phyloP scores from a whole-genome alignment of 2,888 invertebrate genomes.

The Phyto melanocephala region DNA sequence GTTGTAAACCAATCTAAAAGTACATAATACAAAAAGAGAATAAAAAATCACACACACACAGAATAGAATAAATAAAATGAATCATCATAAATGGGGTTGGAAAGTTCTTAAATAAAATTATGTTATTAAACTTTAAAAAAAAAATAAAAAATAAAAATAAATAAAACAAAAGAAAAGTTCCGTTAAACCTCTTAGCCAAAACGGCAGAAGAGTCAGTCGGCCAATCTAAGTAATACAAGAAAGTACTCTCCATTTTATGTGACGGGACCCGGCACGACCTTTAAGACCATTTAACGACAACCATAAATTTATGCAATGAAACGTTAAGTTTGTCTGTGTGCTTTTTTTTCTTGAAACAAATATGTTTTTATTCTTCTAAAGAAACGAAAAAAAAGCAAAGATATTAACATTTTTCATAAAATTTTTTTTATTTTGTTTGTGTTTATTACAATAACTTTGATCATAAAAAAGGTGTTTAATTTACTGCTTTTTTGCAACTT shows the following conservation, averaged over 20 bases:
- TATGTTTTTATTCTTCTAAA: not conserved
- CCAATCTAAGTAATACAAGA: not conserved
- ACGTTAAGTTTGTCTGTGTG: conserved; percentile 39
- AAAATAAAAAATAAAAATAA: no score
- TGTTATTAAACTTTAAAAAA: conserved; percentile 42
- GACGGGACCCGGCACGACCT: not conserved
- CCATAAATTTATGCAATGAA: conserved; percentile 49
- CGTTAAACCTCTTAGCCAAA: not conserved
- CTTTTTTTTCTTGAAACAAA: not conserved
- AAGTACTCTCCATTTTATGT: not conserved
- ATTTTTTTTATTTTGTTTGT: conserved; percentile 7
- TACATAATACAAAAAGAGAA: conserved; percentile 9
- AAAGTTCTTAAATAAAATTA: conserved; percentile 37
- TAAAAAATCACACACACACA: conserved; percentile 20
- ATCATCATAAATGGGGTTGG: conserved; percentile 4
- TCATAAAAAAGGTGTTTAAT: conserved; percentile 37
- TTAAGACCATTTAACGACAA: conserved; percentile 21
- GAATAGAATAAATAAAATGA: conserved; percentile 12
- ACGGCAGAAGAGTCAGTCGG: not conserved
- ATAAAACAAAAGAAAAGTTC: not conserved
- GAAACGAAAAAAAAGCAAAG: not conserved
- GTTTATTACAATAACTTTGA: conserved; percentile 39
- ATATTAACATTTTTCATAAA: conserved; percentile 16
- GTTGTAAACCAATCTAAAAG: conserved; percentile 82
- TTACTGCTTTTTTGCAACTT: not conserved